Base-by-base conservation (phyloP, 2,797 vertebrate genomes). In the Kryptopterus vitreolus region DNA sequence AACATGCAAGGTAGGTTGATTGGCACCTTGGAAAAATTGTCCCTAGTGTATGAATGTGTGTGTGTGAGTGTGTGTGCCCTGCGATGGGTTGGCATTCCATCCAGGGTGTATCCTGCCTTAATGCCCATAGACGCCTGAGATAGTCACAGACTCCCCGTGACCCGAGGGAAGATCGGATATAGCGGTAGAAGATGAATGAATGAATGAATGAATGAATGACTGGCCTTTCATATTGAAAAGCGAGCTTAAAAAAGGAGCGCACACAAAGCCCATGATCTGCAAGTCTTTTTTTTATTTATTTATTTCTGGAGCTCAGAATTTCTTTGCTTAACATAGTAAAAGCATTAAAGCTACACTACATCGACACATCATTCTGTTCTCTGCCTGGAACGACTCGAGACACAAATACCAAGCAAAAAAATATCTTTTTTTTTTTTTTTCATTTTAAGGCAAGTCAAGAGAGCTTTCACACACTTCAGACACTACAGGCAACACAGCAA, bases 221-320 rank as follows among this genome's bases (percentile, higher is more conserved):
- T 53, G 6, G 68, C 24, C 29, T 46, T 46, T 46, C 16, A 10
- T 1, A 24, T 52, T 26, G 20, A 50, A 52, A 52, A 52, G 8
- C 18, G 52, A 48, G 11, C 55, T n/a, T 62, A 62, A 48, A 61
- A 35, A 62, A 52, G 22, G 71, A 43, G 22, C 29, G 12, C 20
- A 61, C 74, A 61, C 8, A 53, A 69, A 61, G 38, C 38, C 38
- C 38, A 43, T 95, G 91, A 91, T 96, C 94, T 96, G 94, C 94
- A 94, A 92, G 93, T 93, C 91, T 88, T 98, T 98, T 96, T n/a
- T n/a, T n/a, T n/a, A n/a, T n/a, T n/a, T n/a, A n/a, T n/a, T n/a
- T 98, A 93, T 94, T 95, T 95, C 96, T 95, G 96, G 92, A 95
- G 91, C 95, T 94, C 92, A 92, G 92, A 90, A 91, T 95, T 94